Evolutionary conservation across 2,888 invertebrate genomes (phyloP), one percentile per base, ranked within the genome.

Genomic region (Polietes domitor): DNA sequence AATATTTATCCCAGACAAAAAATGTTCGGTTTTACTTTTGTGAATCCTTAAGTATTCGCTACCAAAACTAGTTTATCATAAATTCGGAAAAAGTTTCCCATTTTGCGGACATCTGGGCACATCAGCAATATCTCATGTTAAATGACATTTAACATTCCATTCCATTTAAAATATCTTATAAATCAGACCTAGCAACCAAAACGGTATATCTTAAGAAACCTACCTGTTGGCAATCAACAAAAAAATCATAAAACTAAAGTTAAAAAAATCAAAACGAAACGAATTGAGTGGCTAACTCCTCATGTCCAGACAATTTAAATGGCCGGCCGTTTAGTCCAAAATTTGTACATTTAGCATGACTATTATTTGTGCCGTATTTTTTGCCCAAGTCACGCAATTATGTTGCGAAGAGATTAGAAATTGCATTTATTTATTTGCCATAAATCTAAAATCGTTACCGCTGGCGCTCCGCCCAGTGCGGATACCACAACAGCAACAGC

Each of bases 401-500:
- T 76, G 68, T 12, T 84, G 53, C 72, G 15, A 50, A 72, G 55
- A 53, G 72, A 79, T 80, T 74, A 77, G 28, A 80, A 74, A 63
- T 85, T 77, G 50, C 50, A 78, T 76, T 82, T 82, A 85, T 86
- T 85, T 84, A 86, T 86, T 81, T 77, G 68, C 77, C 53, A 82
- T 84, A 86, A 86, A 86, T 85, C 82, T 80, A 28, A 73, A 76
- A 80, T 82, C 76, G 72, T 84, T 85, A 80, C 63, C 81, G 76
- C 26, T 78, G 50, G 65, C 65, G 55, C 80, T 68, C 32, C 58
- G 21, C 68, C 68, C 43, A 41, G n/a, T 65, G 10, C 12, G 1
- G 21, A 53, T 6, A 50, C 50, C n/a, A 50, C 50, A 19, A 19
- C 50, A 4, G 9, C 58, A 2, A 26, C 58, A 26, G 1, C 19